Evolutionary conservation across 2,113 vertebrate species (phyloP).

Genomic region (Piaya cayana): DNA sequence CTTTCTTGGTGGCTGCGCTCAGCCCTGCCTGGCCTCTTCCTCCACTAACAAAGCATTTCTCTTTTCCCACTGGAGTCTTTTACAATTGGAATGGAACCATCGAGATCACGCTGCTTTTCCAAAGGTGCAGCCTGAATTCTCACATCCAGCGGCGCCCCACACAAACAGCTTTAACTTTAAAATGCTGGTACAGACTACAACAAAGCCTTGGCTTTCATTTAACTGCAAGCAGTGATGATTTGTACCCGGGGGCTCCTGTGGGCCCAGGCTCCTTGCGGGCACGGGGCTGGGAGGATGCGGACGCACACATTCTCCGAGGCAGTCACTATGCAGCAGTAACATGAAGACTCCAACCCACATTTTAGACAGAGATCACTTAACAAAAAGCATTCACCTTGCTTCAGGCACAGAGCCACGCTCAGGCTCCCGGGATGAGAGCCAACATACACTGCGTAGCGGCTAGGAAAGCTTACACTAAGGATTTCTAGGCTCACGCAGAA

Average conservation of each 20-base stretch:
- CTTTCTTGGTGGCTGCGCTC: not conserved
- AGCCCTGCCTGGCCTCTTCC: not conserved
- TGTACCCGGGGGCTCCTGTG: not conserved
- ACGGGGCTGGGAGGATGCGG: accelerated
- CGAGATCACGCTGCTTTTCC: not conserved
- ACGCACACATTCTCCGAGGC: not conserved
- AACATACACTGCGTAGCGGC: not conserved
- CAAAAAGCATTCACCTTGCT: not conserved
- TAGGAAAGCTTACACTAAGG: not conserved
- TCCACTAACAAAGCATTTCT: not conserved
- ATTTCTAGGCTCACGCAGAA: not conserved
- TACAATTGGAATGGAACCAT: not conserved
- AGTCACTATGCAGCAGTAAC: not conserved
- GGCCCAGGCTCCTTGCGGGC: not conserved
- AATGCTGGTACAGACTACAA: not conserved
- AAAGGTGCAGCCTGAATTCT: not conserved
- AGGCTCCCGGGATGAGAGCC: not conserved
- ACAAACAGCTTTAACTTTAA: not conserved
- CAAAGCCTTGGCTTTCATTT: not conserved
- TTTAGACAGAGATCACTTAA: not conserved
- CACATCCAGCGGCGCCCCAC: not conserved
- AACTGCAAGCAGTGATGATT: not conserved
- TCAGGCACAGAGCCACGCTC: not conserved
- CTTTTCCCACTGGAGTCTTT: conserved; percentile 16
- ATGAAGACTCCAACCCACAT: not conserved